phyloP scores from a whole-genome alignment of 2,797 vertebrate species.

The Uromys caudimaculatus region DNA sequence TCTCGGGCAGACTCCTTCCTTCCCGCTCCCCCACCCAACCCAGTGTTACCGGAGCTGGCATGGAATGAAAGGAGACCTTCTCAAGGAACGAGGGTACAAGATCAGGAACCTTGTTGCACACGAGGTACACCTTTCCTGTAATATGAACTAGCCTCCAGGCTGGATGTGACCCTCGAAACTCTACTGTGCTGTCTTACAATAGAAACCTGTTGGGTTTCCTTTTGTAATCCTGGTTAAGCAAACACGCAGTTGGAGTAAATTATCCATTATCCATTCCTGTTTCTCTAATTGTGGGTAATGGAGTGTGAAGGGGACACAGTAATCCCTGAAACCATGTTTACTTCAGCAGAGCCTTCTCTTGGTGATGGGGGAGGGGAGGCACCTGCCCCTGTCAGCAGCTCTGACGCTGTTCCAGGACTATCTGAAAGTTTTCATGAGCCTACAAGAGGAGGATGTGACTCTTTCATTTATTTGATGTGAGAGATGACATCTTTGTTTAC shows the following conservation, averaged over 20 bases:
- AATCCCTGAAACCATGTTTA: background rate
- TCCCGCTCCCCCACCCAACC: background rate
- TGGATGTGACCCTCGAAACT: background rate
- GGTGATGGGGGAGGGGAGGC: background rate
- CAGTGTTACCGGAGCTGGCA: background rate
- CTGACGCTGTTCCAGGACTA: background rate
- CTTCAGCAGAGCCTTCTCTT: background rate
- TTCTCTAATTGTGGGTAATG: background rate
- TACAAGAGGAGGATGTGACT: background rate
- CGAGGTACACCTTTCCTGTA: background rate
- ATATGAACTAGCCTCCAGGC: background rate
- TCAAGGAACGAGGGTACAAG: background rate
- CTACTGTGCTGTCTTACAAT: background rate
- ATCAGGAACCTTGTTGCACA: background rate
- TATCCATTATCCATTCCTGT: background rate
- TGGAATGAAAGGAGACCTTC: background rate
- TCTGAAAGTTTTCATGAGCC: background rate
- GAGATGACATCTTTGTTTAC: background rate
- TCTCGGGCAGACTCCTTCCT: background rate
- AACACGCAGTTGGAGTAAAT: slow-evolving; percentile 1
- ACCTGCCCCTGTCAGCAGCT: background rate
- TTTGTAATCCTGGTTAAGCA: slow-evolving; percentile 35
- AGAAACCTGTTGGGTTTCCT: slow-evolving; percentile 32
- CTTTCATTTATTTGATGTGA: background rate
- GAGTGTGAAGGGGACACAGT: background rate